Evolutionary conservation across 2,113 vertebrate species (phyloP).

Genomic region (Ammodytes marinus): DNA sequence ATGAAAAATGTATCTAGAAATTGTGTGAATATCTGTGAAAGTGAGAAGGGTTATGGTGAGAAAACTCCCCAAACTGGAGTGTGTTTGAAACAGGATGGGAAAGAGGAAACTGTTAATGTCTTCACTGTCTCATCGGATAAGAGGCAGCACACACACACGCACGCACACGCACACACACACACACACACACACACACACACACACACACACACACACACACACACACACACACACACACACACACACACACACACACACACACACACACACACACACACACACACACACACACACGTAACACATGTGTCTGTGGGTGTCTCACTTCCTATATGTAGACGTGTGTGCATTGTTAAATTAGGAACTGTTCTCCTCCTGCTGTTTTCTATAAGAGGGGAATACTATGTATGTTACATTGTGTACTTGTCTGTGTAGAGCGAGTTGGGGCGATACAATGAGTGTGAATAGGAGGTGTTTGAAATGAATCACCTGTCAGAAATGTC

Average conservation of each 20-base stretch:
- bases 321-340: neutral
- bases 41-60: conserved; percentile 24
- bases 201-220: no score
- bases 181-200: no score
- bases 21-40: conserved; percentile 18
- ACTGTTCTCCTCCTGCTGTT: neutral
- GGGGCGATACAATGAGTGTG: neutral
- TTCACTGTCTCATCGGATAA: conserved; percentile 10
- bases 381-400: neutral
- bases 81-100: conserved; percentile 1
- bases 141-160: conserved; percentile 11
- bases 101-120: conserved; percentile 63
- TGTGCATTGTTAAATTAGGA: neutral
- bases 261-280: no score
- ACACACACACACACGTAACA: neutral
- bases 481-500: neutral
- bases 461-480: neutral
- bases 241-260: no score
- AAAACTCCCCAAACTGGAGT: neutral
- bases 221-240: no score
- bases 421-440: neutral
- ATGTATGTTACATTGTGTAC: neutral
- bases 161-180: no score
- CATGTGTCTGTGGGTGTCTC: neutral
- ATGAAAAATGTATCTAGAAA: neutral